These are phyloP conservation scores for Coecobrya sp. DNA, from an alignment of 2,888 invertebrate species.

Conservation along the genomic window DNA sequence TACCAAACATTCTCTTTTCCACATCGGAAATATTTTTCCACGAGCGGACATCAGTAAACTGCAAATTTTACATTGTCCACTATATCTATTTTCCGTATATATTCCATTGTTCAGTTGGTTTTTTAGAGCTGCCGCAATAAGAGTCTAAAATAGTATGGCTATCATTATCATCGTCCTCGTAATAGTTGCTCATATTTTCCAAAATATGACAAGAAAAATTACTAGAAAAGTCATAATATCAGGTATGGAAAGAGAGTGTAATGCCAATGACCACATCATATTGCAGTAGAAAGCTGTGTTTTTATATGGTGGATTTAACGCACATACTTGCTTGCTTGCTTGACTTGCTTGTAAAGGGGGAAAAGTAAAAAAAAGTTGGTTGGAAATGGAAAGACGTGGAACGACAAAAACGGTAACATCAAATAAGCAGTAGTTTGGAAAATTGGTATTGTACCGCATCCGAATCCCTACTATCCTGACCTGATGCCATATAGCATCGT, in stretches of 20 bases:
- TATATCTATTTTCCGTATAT: background rate
- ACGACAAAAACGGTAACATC: too few relatives aligned
- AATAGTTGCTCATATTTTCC: conserved; percentile 67
- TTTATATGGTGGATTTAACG: too few relatives aligned
- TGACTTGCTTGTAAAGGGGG: too few relatives aligned
- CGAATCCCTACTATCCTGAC: too few relatives aligned
- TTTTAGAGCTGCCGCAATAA: background rate
- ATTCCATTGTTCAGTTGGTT: background rate
- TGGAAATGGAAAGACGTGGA: too few relatives aligned
- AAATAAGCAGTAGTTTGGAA: too few relatives aligned
- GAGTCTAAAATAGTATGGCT: background rate
- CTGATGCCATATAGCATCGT: too few relatives aligned
- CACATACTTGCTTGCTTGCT: too few relatives aligned
- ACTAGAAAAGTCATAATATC: background rate
- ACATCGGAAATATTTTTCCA: background rate
- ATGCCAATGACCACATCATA: background rate
- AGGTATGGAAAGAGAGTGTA: background rate
- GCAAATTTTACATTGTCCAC: background rate
- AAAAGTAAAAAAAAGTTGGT: too few relatives aligned
- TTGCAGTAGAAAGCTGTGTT: too few relatives aligned
- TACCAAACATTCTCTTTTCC: background rate
- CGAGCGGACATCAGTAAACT: background rate
- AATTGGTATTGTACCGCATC: too few relatives aligned
- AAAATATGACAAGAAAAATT: conserved; percentile 53
- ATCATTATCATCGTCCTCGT: background rate